Conservation (phyloP, 2,888 invertebrate genomes). For the Ecdyonurus torrentis region DNA sequence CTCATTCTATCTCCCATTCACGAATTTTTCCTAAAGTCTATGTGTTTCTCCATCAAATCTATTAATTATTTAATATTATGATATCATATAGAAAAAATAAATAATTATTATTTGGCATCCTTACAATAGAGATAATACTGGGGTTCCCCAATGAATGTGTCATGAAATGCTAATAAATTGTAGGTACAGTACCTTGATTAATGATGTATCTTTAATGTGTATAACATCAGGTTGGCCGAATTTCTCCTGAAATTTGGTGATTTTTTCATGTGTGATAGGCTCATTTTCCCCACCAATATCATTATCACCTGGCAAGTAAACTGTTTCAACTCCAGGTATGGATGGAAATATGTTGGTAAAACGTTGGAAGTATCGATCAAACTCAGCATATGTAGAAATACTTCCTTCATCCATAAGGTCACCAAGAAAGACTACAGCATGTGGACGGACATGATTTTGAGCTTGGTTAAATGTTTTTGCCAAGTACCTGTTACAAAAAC, state of each 20-base stretch:
- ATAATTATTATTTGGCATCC: no score
- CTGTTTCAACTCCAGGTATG: slow-evolving; percentile 8
- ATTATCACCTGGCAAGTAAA: slow-evolving; percentile 77
- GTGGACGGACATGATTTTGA: slow-evolving; percentile 51
- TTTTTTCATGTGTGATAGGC: slow-evolving; percentile 47
- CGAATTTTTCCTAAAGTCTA: no score
- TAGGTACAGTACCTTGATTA: slow-evolving; percentile 29
- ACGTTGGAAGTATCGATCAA: slow-evolving; percentile 53
- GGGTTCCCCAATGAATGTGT: no score
- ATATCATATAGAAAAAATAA: no score
- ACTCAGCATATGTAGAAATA: slow-evolving; percentile 50
- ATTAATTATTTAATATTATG: no score
- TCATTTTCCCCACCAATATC: slow-evolving; percentile 89
- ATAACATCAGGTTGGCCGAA: slow-evolving; percentile 54
- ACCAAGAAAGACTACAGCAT: slow-evolving; percentile 77
- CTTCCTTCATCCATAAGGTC: slow-evolving; percentile 94
- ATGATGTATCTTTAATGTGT: slow-evolving; percentile 22
- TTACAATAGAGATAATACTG: no score
- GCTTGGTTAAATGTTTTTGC: slow-evolving; percentile 60
- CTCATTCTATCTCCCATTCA: no score
- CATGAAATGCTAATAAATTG: no score
- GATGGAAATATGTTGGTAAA: slow-evolving; percentile 45
- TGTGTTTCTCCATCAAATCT: no score
- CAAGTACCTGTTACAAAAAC: slow-evolving; percentile 46
- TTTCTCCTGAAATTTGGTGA: slow-evolving; percentile 51